Percentiles rank a stretch among this genome's conserved stretches.
Conservation (phyloP, 1,140 invertebrate species). For the Pachyrhynchus sulphureomaculatus region DNA sequence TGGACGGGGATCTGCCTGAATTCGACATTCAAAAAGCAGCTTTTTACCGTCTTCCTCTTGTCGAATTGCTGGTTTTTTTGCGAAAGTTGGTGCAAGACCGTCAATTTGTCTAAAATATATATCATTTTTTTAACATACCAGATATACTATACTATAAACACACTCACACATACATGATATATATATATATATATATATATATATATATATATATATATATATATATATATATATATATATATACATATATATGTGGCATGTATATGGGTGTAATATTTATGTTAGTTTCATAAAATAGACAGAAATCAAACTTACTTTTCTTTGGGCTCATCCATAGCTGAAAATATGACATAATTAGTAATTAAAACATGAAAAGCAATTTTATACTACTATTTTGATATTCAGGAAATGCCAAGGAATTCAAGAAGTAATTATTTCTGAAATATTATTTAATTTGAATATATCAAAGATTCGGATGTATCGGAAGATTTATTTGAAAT, state of each 20-base stretch:
- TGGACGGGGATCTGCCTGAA: conserved; percentile 91
- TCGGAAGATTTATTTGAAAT: no score
- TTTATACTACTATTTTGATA: no score
- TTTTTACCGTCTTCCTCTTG: conserved; percentile 96
- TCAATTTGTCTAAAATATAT: conserved; percentile 83
- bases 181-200: no score
- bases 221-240: no score
- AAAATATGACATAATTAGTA: conserved; percentile 49
- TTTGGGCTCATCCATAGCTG: conserved; percentile 80
- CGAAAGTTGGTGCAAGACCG: conserved; percentile 95
- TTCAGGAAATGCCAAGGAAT: no score
- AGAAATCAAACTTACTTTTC: conserved; percentile 75
- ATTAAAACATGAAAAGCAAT: neutral
- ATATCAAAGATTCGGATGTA: no score
- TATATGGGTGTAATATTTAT: no score
- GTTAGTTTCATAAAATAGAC: no score
- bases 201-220: no score
- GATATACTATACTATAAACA: conserved; percentile 81
- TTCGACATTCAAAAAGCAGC: conserved; percentile 92
- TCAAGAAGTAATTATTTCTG: no score
- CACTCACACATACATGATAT: no score
- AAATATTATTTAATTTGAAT: neutral
- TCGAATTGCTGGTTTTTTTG: conserved; percentile 93
- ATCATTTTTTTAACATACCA: neutral
- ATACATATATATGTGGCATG: no score